Conservation (phyloP, 2,797 vertebrate genomes). For the Labeo calbasu region DNA sequence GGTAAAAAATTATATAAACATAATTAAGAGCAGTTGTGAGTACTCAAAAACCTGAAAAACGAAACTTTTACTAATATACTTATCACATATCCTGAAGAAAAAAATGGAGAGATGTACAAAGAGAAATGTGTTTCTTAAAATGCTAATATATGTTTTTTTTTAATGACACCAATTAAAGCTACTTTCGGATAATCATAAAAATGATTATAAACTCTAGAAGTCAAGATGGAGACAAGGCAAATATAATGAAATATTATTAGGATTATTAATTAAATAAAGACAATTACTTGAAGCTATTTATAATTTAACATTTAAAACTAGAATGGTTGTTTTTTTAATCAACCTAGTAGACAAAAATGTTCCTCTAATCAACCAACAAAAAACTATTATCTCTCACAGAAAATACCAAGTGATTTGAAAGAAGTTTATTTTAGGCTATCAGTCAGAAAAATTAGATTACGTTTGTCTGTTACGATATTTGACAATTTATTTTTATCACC, state of each 20-base stretch:
- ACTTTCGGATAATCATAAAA: not conserved
- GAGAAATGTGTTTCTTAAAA: not conserved
- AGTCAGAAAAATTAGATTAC: constrained; percentile 22
- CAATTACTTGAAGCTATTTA: not conserved
- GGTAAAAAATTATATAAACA: not conserved
- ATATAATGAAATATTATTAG: not conserved
- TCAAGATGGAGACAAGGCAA: not conserved
- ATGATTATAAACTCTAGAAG: not conserved
- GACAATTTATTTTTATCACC: constrained; percentile 27
- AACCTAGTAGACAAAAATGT: not conserved
- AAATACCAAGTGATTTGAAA: not conserved
- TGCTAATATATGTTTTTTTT: not conserved
- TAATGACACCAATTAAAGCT: not conserved
- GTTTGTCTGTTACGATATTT: constrained; percentile 33
- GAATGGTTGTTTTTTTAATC: not conserved
- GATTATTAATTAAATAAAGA: not conserved
- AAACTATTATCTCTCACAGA: not conserved
- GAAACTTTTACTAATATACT: not conserved
- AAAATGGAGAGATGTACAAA: not conserved
- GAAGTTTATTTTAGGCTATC: not conserved
- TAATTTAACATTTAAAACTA: not conserved
- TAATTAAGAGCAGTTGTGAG: not conserved
- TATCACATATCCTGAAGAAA: not conserved
- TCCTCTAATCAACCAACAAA: no score
- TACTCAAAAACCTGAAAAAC: not conserved